These are phyloP conservation scores for Tauraco hartlaubi DNA, from an alignment of 2,797 vertebrate genomes.

Conservation along the genomic window DNA sequence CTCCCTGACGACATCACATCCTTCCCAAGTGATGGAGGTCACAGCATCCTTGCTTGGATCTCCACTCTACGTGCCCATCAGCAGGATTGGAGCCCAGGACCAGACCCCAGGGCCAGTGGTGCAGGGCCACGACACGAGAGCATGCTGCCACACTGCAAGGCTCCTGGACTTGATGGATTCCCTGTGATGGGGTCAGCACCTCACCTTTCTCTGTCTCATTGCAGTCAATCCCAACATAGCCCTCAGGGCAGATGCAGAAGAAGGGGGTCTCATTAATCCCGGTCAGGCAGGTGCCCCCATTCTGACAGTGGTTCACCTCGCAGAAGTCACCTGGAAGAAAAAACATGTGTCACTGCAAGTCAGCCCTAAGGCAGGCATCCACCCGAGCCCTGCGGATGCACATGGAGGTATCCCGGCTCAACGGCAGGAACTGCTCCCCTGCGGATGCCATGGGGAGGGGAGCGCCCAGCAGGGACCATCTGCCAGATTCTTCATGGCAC, in stretches of 20 bases:
- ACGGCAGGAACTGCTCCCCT: neutral
- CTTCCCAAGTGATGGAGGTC: neutral
- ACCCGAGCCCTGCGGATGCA: neutral
- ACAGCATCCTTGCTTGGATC: neutral
- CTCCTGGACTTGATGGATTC: neutral
- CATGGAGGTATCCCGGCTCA: rapidly evolving
- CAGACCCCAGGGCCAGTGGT: neutral
- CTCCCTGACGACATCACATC: neutral
- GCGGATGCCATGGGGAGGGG: neutral
- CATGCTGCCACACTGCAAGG: neutral
- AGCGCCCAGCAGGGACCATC: neutral
- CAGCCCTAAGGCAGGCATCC: neutral
- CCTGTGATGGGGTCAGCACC: neutral
- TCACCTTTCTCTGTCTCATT: conserved; percentile 90
- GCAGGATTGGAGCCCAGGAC: neutral
- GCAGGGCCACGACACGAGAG: rapidly evolving
- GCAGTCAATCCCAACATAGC: conserved; percentile 90
- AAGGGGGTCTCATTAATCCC: conserved; percentile 84
- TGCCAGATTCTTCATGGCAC: neutral
- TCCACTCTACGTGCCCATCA: neutral
- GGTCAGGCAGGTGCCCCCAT: conserved; percentile 91
- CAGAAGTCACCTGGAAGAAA: conserved; percentile 88
- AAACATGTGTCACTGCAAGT: neutral
- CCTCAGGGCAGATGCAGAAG: conserved; percentile 92
- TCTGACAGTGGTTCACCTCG: conserved; percentile 87